Base-by-base conservation (phyloP, 2,797 vertebrate genomes). In the Enteromius fasciolatus region DNA sequence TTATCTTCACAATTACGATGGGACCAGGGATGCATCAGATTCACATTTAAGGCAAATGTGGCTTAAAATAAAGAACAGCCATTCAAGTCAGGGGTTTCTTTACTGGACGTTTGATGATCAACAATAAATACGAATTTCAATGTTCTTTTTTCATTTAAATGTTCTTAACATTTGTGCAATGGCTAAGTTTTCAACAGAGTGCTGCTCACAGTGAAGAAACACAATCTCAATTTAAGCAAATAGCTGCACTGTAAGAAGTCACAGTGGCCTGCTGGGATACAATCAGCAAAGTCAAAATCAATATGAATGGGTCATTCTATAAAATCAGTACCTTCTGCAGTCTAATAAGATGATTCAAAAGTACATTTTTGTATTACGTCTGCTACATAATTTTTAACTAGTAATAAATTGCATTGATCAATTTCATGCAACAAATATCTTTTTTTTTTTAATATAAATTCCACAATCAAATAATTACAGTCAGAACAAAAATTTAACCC, bases 41-140 rank as follows among this genome's bases (percentile, higher is more conserved):
- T 82, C 39, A 64, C 57, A 69, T 64, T 83, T 86, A 86, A 86
- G 78, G 82, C 85, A 86, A 67, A 78, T 70, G 54, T 46, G 50
- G 28, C 63, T 76, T 46, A 69, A 46, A 74, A 75, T 39, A 33
- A 10, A 57, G 23, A 69, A 64, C 76, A 70, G 48, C 25, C 23
- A 39, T 52, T 68, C 50, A 64, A 50, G 59, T 76, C 44, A 14
- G 46, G 9, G 20, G 25, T 48, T 39, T 67, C 72, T 25, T 48
- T 54, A 28, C 48, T 44, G 25, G 28, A 33, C 9, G 31, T 41
- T 46, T 23, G 46, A 59, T 41, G 31, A 76, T 31, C 28, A 44
- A 80, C 28, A 3, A 12, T 8, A 33, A 74, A n/a, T 69, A 23
- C 44, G 31, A 39, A 41, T 50, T 70, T 12, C 1, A 23, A 46